Base-by-base conservation (phyloP, 2,888 invertebrate species). In the Acanthosoma haemorrhoidale region DNA sequence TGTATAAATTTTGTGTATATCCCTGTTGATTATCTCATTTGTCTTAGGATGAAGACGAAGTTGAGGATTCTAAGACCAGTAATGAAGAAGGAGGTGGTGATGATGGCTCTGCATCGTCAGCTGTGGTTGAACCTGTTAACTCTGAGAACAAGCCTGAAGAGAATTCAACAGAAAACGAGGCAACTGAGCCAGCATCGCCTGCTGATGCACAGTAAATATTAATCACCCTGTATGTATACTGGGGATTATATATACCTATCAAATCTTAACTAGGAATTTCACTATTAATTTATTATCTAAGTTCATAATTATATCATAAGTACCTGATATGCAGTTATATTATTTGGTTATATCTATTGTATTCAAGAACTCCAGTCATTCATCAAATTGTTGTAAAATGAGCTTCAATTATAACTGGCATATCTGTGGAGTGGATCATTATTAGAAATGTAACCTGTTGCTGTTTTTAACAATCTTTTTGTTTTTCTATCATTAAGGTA, bases 61-160 rank as follows among this genome's bases (percentile, higher is more conserved):
- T 58, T 15, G 69, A 66, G 13, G 39, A 38, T 16, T 38, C 43
- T 18, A 60, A 71, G 59, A 34, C 36, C 58, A 59, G 36, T 29
- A 69, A 69, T 67, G 57, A 67, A 43, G 51, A 66, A 67, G 57
- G 43, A 67, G 57, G 18, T 36, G 67, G 36, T 21, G 69, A 59
- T 31, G 43, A 36, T 11, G 57, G 43, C 15, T 43, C 51, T 15
- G 67, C 32, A 51, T 18, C 43, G 36, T 31, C 31, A 18, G 67
- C 57, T 18, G 43, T n/a, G 8, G 34, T 57, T 32, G 67, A 67
- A n/a, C 34, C 67, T 32, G 51, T 36, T 2, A 36, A 51, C 29
- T 51, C 51, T 29, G 67, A 51, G 34, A 57, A n/a, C 25, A 67
- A 67, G 36, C 51, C 51, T 36, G 67, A 67, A 57, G 70, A 70